Conservation (phyloP, 30 jellyfish, hydroid and myxozoan genomes). For the Chironex yamaguchii region DNA sequence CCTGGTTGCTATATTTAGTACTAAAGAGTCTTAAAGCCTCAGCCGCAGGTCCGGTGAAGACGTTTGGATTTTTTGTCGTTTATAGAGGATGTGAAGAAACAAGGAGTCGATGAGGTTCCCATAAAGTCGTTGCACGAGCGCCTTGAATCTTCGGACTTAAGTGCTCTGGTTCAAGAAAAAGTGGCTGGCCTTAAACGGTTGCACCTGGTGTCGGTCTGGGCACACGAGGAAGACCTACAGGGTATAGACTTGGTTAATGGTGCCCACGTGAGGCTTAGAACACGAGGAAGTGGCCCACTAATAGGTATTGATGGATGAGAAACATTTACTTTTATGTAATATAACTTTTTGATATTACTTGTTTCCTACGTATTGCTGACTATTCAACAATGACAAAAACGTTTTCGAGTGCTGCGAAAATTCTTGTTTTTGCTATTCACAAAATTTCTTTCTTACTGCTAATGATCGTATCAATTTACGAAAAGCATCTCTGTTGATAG, state of each 20-base stretch:
- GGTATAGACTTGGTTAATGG: slow-evolving; percentile 76
- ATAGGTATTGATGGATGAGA: too few species aligned
- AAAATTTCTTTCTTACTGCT: too few species aligned
- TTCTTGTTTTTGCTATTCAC: too few species aligned
- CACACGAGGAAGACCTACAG: slow-evolving; percentile 78
- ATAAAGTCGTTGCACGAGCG: slow-evolving; percentile 20
- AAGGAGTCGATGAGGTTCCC: slow-evolving; percentile 77
- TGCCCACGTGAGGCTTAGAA: slow-evolving; percentile 72
- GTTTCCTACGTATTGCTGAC: too few species aligned
- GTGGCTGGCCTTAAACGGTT: neutral
- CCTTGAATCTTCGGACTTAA: slow-evolving; percentile 19
- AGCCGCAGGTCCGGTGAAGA: neutral
- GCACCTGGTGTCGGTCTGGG: slow-evolving; percentile 72
- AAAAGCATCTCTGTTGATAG: too few species aligned
- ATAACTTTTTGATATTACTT: too few species aligned
- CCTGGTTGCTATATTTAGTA: neutral
- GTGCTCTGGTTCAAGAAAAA: slow-evolving; percentile 50
- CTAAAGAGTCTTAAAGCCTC: neutral
- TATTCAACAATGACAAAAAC: too few species aligned
- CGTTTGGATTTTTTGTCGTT: neutral
- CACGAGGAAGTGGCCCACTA: too few species aligned
- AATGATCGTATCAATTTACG: too few species aligned
- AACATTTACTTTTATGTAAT: too few species aligned
- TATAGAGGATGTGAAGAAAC: slow-evolving; percentile 72
- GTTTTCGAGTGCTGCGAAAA: too few species aligned